These are phyloP conservation scores for Telenomus remus DNA, from an alignment of 1,140 invertebrate species.

Conservation along the genomic window DNA sequence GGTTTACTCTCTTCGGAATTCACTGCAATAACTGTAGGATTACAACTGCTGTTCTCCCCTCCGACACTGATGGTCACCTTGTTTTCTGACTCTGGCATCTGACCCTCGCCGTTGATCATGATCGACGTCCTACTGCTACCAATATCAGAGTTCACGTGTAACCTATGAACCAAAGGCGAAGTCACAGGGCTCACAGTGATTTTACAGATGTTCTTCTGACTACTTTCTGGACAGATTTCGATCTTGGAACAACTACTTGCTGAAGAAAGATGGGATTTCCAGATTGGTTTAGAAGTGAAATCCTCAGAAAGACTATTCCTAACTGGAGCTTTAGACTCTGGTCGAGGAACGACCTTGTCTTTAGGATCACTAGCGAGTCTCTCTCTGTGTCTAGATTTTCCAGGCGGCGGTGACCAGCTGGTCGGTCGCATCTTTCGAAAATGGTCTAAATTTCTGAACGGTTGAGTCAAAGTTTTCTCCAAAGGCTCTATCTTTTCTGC, in stretches of 20 bases:
- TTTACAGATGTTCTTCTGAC: constrained; percentile 69
- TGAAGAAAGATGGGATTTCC: constrained; percentile 56
- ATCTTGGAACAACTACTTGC: constrained; percentile 59
- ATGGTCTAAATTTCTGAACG: constrained; percentile 53
- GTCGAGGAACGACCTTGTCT: constrained; percentile 16
- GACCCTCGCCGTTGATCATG: constrained; percentile 82
- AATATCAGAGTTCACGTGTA: constrained; percentile 76
- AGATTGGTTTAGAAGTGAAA: constrained; percentile 33
- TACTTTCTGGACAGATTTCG: constrained; percentile 59
- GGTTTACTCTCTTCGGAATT: constrained; percentile 61
- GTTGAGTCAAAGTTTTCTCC: background rate
- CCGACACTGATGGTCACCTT: constrained; percentile 74
- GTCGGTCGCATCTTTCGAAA: constrained; percentile 69
- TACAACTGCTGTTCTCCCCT: constrained; percentile 70
- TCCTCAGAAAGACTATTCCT: constrained; percentile 30
- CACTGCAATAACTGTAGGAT: constrained; percentile 72
- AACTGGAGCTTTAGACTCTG: constrained; percentile 19
- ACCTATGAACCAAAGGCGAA: constrained; percentile 75
- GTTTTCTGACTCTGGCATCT: constrained; percentile 62
- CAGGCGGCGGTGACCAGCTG: constrained; percentile 70
- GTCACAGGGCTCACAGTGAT: constrained; percentile 71
- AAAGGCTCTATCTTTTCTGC: background rate
- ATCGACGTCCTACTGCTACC: constrained; percentile 82
- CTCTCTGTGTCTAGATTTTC: constrained; percentile 59
- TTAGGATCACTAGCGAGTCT: constrained; percentile 51